phyloP scores from a whole-genome alignment of 2,113 vertebrate genomes.

The Lontra canadensis region DNA sequence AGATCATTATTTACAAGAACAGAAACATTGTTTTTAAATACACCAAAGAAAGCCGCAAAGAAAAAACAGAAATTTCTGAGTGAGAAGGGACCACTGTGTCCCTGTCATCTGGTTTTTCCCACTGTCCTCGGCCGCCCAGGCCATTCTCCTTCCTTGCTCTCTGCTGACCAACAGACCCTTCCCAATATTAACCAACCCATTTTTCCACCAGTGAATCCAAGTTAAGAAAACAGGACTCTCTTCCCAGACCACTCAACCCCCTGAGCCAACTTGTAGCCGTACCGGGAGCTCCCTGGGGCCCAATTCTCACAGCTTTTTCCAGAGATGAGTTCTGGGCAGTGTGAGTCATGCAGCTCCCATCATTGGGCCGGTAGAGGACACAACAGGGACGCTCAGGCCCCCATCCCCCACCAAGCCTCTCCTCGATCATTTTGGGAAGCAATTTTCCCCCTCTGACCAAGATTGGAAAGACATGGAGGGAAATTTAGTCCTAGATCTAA shows the following conservation, averaged over 20 bases:
- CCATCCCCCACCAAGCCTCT: not conserved
- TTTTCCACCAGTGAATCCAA: slow-evolving; percentile 12
- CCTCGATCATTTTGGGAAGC: not conserved
- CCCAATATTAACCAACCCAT: not conserved
- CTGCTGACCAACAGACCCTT: not conserved
- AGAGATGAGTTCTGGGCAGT: slow-evolving; percentile 40
- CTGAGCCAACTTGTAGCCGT: slow-evolving; percentile 37
- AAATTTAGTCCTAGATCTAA: not conserved
- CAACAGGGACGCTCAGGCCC: not conserved
- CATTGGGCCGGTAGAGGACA: not conserved
- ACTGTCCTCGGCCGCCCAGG: not conserved
- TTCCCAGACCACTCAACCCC: slow-evolving; percentile 53
- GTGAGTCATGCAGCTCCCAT: slow-evolving; percentile 39
- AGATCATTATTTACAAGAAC: slow-evolving; percentile 69
- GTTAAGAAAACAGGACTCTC: slow-evolving; percentile 58
- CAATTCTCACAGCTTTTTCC: slow-evolving; percentile 42
- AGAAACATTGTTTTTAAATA: slow-evolving; percentile 64
- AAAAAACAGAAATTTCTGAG: slow-evolving; percentile 15
- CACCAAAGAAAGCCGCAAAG: slow-evolving; percentile 47
- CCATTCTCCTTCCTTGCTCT: not conserved
- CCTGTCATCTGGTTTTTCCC: not conserved
- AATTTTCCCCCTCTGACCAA: not conserved
- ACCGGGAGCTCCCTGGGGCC: slow-evolving; percentile 33
- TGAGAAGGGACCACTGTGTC: not conserved
- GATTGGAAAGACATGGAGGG: not conserved